Conservation (phyloP, 2,888 invertebrate species). For the Agriotes lineatus region DNA sequence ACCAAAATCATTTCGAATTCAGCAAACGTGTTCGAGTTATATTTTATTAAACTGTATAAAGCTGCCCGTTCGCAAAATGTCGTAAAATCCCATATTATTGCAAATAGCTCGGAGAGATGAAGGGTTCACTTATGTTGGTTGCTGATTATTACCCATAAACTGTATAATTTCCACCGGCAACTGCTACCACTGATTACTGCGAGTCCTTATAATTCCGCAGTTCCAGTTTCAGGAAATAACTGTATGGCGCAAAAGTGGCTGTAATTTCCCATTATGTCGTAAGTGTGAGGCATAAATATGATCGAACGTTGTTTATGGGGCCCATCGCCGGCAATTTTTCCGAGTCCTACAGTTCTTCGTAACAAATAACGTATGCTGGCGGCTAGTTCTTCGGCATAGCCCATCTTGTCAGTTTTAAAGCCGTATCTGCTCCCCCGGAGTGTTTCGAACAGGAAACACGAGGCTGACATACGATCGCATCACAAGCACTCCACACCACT, state of each 20-base stretch:
- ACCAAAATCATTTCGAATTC: background rate
- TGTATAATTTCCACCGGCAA: conserved; percentile 1
- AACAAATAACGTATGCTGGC: conserved; percentile 40
- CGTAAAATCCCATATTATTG: conserved; percentile 6
- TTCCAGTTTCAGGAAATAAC: conserved; percentile 28
- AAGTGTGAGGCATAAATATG: conserved; percentile 21
- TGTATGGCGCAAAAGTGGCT: conserved; percentile 6
- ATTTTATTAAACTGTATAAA: conserved; percentile 8
- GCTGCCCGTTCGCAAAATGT: background rate
- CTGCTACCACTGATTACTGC: conserved; percentile 11
- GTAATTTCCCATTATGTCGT: conserved; percentile 27
- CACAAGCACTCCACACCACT: conserved; percentile 54
- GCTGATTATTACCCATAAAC: conserved; percentile 10
- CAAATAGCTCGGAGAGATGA: conserved; percentile 9
- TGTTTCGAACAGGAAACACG: conserved; percentile 55
- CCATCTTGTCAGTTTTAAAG: conserved; percentile 45
- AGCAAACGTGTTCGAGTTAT: background rate
- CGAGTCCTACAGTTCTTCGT: conserved; percentile 31
- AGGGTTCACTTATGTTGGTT: conserved; percentile 2
- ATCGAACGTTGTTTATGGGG: background rate
- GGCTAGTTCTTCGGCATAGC: conserved; percentile 44
- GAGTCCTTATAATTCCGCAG: conserved; percentile 2
- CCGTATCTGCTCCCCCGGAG: conserved; percentile 50
- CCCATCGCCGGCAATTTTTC: conserved; percentile 19
- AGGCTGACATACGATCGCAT: conserved; percentile 56